phyloP scores from a whole-genome alignment of 2,888 invertebrate genomes.

The Heteromurus nitidus region DNA sequence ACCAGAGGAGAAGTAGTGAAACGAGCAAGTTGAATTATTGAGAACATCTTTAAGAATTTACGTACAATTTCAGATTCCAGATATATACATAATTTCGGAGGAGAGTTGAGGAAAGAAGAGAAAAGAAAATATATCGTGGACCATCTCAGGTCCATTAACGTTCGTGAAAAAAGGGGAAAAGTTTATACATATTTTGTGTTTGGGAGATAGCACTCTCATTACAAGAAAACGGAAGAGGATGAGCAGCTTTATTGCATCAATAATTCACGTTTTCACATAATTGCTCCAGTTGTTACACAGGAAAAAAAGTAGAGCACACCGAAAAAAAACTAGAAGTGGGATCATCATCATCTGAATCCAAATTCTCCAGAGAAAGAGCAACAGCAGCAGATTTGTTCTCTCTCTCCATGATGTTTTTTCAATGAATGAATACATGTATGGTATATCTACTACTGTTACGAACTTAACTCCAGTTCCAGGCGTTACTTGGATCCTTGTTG shows the following conservation, averaged over 20 bases:
- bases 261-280: slow-evolving; percentile 59
- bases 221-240: slow-evolving; percentile 12
- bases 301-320: slow-evolving; percentile 13
- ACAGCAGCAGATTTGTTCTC: neutral
- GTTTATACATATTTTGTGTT: neutral
- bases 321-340: slow-evolving; percentile 1
- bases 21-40: neutral
- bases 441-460: too few relatives aligned
- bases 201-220: slow-evolving; percentile 29
- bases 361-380: neutral
- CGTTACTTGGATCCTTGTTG: neutral
- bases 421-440: slow-evolving; percentile 12
- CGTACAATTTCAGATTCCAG: neutral
- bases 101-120: too few relatives aligned
- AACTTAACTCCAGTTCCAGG: neutral
- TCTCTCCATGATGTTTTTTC: neutral
- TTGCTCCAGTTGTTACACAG: slow-evolving; percentile 27
- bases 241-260: slow-evolving; percentile 55
- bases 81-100: too few relatives aligned
- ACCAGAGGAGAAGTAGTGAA: neutral
- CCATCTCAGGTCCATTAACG: neutral
- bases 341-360: slow-evolving; percentile 20
- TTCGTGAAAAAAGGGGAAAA: slow-evolving; percentile 5
- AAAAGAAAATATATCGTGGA: neutral
- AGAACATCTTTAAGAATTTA: neutral